phyloP scores from a whole-genome alignment of 2,888 invertebrate genomes.

The Ctena decussata region DNA sequence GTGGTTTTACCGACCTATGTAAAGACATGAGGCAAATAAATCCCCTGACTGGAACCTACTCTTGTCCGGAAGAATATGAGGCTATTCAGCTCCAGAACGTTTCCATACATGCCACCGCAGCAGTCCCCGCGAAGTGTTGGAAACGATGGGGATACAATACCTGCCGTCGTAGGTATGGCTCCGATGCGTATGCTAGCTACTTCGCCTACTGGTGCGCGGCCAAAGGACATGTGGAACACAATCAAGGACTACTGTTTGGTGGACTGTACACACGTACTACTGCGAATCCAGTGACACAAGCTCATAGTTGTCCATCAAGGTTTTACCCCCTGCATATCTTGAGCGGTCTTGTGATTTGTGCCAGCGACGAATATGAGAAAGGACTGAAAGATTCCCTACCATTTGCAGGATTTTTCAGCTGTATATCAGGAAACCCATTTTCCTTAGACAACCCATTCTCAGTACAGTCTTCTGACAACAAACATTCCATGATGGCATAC shows the following conservation, averaged over 20 bases:
- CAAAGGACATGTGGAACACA: constrained; percentile 47
- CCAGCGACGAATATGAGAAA: constrained; percentile 79
- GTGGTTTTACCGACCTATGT: constrained; percentile 23
- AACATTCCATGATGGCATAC: constrained; percentile 38
- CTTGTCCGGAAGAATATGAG: constrained; percentile 74
- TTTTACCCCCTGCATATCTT: constrained; percentile 74
- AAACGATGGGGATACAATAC: constrained; percentile 28
- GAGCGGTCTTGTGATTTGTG: constrained; percentile 71
- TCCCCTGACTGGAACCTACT: constrained; percentile 73
- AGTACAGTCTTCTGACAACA: neutral
- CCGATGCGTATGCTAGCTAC: constrained; percentile 65
- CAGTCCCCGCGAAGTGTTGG: constrained; percentile 53
- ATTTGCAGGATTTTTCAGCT: constrained; percentile 81
- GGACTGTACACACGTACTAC: constrained; percentile 72
- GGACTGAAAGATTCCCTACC: constrained; percentile 70
- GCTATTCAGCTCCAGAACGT: constrained; percentile 68
- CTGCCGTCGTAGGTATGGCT: constrained; percentile 58
- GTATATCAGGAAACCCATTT: constrained; percentile 75
- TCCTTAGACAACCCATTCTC: constrained; percentile 23
- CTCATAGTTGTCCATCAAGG: constrained; percentile 70
- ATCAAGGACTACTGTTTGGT: constrained; percentile 79
- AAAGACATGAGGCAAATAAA: constrained; percentile 67
- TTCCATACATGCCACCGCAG: constrained; percentile 26
- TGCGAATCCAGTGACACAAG: constrained; percentile 71
- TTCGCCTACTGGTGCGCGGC: constrained; percentile 79